Percentiles rank a stretch among this genome's conserved stretches.
phyloP scores from a whole-genome alignment of 2,113 vertebrate genomes.

The Poicephalus meyeri region DNA sequence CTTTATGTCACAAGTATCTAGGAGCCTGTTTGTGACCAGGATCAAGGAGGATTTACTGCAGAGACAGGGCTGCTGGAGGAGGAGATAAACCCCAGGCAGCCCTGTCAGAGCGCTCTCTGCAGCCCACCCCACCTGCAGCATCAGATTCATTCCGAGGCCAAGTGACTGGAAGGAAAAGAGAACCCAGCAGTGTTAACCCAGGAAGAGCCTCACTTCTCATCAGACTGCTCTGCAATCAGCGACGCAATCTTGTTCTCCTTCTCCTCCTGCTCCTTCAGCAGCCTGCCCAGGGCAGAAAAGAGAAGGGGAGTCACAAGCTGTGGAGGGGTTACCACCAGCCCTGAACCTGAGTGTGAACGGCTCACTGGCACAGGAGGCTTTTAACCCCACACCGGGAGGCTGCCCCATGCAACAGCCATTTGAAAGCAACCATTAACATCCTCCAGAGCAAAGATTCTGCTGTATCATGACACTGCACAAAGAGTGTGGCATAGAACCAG shows the following conservation, averaged over 20 bases:
- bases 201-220: constrained; percentile 71
- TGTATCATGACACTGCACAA: not conserved
- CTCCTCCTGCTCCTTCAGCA: constrained; percentile 75
- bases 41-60: not conserved
- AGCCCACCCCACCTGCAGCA: not conserved
- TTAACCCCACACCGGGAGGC: not conserved
- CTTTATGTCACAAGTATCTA: not conserved
- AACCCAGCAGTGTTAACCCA: accelerated
- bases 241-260: constrained; percentile 71
- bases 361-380: not conserved
- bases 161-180: not conserved
- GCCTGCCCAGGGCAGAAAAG: not conserved
- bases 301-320: not conserved
- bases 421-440: accelerated
- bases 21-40: not conserved
- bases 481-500: not conserved
- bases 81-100: not conserved
- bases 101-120: accelerated
- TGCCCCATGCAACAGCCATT: accelerated
- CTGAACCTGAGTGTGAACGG: not conserved
- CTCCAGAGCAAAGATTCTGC: not conserved
- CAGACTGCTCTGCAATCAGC: constrained; percentile 74
- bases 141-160: accelerated
- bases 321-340: accelerated
- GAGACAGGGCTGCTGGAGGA: not conserved